These are phyloP conservation scores for Hypolimnas misippus DNA, from an alignment of 2,888 invertebrate species.

Conservation along the genomic window DNA sequence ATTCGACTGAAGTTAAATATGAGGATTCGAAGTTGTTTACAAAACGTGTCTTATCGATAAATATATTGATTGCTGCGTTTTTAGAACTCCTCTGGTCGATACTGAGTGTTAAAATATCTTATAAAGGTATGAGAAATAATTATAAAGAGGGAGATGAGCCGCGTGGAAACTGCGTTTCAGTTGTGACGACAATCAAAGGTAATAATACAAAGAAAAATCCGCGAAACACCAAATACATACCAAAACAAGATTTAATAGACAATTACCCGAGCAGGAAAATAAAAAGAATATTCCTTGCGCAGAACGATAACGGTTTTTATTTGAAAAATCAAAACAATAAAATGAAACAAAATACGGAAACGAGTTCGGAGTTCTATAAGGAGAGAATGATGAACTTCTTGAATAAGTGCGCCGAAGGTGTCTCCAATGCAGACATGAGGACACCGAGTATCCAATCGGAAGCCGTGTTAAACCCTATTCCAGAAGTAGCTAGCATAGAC, in stretches of 20 bases:
- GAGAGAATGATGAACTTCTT: constrained; percentile 77
- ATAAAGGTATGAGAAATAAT: constrained; percentile 84
- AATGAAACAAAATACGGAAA: constrained; percentile 71
- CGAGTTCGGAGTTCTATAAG: constrained; percentile 75
- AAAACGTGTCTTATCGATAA: constrained; percentile 80
- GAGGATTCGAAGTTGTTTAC: constrained; percentile 64
- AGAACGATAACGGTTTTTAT: constrained; percentile 73
- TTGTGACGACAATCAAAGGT: constrained; percentile 83
- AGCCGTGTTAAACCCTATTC: constrained; percentile 61
- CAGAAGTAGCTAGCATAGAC: constrained; percentile 57
- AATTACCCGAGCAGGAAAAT: constrained; percentile 82
- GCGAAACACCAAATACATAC: constrained; percentile 67
- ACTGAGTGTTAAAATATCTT: constrained; percentile 83
- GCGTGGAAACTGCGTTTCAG: constrained; percentile 79
- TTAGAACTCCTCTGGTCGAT: constrained; percentile 85
- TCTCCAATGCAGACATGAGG: constrained; percentile 63
- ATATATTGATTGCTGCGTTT: constrained; percentile 84
- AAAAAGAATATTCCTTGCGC: constrained; percentile 77
- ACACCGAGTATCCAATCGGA: constrained; percentile 69
- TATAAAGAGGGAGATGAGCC: constrained; percentile 83
- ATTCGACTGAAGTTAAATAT: constrained; percentile 50
- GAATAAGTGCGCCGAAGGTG: constrained; percentile 70
- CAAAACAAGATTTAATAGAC: constrained; percentile 81
- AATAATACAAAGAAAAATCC: constrained; percentile 71
- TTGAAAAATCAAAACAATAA: constrained; percentile 76